Base-by-base conservation (phyloP, 2,888 invertebrate genomes). In the Scaptomyza cyrtandrae region DNA sequence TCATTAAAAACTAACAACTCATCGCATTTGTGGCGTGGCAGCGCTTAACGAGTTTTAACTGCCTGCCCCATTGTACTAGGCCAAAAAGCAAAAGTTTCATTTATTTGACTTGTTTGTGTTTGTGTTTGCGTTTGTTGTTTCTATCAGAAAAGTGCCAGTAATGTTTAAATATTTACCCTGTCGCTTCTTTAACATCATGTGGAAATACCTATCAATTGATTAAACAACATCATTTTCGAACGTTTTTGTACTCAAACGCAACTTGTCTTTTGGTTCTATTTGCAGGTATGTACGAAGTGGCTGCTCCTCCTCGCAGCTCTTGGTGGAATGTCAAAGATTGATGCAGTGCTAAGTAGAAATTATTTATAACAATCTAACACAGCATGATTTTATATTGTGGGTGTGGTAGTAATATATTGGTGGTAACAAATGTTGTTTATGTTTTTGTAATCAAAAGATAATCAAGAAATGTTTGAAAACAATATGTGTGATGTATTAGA, bases 171-270 rank as follows among this genome's bases (percentile, higher is more conserved):
- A 61, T 74, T 58, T 62, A 53, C 53, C 41, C 14, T 37, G 14
- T 19, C 49, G 45, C 50, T 29, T 24, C 49, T 57, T 57, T 31
- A 29, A 65, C 39, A 45, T 33, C 3, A 43, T 53, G 56, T 52
- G 44, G 50, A 54, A 52, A 71, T 59, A 50, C 19, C 55, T 50
- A 49, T 61, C 84, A 86, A 80, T 82, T 82, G 82, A 87, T 87
- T 71, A 74, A 78, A 74, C 67, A 85, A 70, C 70, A 86, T 76
- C 67, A 78, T 77, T 77, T 79, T 82, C 85, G 83, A 83, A 87
- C 68, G 79, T 87, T 83, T 64, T 31, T 52, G n/a, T 56, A 82
- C 78, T 82, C 57, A 41, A 86, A 70, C 71, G 67, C 66, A 66
- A 86, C 80, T 74, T 75, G 67, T 86, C 73, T 83, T 16, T 39